These are phyloP conservation scores for Lacerta agilis DNA, from an alignment of 2,797 vertebrate genomes.

Conservation along the genomic window DNA sequence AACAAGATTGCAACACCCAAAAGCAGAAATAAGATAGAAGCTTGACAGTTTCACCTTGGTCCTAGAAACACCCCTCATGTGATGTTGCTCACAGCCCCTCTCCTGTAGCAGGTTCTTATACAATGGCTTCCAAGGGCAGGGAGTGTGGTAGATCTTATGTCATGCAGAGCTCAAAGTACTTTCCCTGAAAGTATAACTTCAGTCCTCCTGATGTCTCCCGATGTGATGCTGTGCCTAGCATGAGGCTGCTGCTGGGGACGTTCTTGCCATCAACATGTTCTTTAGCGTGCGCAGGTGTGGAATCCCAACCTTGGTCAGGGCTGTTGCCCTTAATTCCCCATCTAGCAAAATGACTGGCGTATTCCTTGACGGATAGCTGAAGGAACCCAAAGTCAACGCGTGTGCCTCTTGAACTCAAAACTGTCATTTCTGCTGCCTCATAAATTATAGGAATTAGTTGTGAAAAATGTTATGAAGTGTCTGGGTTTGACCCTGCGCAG, in stretches of 20 bases:
- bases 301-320: background rate
- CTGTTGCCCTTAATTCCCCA: background rate
- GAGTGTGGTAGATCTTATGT: too few species aligned
- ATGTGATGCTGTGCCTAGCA: accelerated
- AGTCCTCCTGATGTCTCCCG: background rate
- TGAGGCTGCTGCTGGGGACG: too few species aligned
- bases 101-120: too few species aligned
- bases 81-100: too few species aligned
- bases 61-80: too few species aligned
- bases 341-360: background rate
- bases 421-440: constrained; percentile 16
- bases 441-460: background rate
- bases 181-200: too few species aligned
- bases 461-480: background rate
- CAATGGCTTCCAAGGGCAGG: too few species aligned
- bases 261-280: background rate
- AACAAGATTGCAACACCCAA: too few species aligned
- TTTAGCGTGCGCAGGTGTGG: accelerated
- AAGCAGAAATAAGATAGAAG: too few species aligned
- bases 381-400: background rate
- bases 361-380: constrained; percentile 16
- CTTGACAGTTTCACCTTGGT: too few species aligned
- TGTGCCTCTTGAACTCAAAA: background rate
- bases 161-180: too few species aligned
- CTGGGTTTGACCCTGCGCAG: background rate